phyloP scores from a whole-genome alignment of 2,113 vertebrate genomes.

The Turnix velox region DNA sequence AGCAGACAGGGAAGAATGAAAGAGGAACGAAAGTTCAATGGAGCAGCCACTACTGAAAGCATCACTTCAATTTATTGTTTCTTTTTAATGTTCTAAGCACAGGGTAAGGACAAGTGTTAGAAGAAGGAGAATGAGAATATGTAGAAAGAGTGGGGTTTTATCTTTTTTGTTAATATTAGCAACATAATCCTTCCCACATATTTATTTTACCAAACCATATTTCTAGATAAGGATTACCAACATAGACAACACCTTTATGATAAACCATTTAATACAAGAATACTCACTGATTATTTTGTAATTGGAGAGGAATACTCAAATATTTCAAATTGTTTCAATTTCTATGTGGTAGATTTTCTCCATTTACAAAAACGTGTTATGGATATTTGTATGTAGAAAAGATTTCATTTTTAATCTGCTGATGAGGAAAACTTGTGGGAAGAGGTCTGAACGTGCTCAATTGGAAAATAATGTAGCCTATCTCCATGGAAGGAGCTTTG shows the following conservation, averaged over 20 bases:
- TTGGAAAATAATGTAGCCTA: background rate
- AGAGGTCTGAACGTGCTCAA: background rate
- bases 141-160: background rate
- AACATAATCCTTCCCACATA: background rate
- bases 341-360: background rate
- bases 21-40: conserved; percentile 1
- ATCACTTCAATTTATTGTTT: background rate
- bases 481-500: background rate
- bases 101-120: background rate
- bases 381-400: background rate
- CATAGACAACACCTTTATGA: background rate
- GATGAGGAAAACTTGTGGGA: background rate
- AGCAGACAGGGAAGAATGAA: conserved; percentile 1
- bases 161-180: background rate
- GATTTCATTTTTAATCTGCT: background rate
- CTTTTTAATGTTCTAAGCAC: background rate
- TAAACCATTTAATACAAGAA: background rate
- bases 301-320: background rate
- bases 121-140: background rate
- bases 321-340: background rate
- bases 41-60: background rate
- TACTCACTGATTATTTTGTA: background rate
- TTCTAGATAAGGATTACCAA: background rate
- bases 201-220: background rate
- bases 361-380: background rate